Conservation (phyloP, 2,113 vertebrate genomes). For the Motacilla tschutschensis region DNA sequence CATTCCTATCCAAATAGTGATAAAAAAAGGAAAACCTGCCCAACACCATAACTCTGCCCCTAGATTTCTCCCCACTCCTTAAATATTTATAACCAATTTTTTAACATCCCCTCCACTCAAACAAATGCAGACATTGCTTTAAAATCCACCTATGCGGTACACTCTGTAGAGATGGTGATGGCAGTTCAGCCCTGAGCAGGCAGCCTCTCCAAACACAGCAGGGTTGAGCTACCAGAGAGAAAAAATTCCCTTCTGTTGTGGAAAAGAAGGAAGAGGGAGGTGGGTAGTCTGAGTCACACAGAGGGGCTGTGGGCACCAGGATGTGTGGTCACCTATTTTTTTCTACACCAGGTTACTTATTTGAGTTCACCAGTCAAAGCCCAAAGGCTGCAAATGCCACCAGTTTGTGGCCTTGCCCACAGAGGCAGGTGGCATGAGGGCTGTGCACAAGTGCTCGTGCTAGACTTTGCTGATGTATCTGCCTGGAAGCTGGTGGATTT, state of each 20-base stretch:
- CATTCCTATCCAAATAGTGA: neutral
- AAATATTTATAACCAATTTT: neutral
- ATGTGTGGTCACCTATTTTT: neutral
- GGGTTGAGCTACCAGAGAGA: accelerated
- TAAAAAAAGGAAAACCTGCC: neutral
- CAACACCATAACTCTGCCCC: neutral
- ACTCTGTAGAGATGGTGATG: accelerated
- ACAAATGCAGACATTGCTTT: neutral
- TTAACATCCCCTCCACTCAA: neutral
- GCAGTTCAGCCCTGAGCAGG: neutral
- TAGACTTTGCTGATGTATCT: neutral
- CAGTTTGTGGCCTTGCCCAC: accelerated
- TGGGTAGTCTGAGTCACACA: accelerated
- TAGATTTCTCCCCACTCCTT: neutral
- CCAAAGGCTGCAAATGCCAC: neutral
- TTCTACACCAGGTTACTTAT: neutral
- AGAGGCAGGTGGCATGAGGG: accelerated
- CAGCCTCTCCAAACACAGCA: neutral
- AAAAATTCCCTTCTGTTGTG: neutral
- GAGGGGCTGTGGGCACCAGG: accelerated
- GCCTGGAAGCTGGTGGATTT: neutral
- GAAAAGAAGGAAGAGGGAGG: neutral
- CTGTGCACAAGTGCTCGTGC: neutral
- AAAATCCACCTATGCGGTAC: neutral
- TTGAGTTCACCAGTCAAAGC: neutral